Conservation (phyloP, 2,888 invertebrate species). For the Dicycla oo region DNA sequence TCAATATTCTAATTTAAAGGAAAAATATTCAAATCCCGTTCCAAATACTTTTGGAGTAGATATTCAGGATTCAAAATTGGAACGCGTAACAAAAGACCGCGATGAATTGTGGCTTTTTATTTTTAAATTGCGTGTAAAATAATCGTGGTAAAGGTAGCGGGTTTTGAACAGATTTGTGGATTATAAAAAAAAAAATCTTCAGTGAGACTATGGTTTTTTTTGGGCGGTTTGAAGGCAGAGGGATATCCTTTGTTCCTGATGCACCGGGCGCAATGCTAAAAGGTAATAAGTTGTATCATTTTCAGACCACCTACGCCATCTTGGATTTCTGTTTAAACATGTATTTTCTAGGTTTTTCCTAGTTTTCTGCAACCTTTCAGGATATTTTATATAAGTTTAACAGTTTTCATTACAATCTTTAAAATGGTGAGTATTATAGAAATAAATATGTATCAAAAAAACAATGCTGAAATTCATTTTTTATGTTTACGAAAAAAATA, state of each 20-base stretch:
- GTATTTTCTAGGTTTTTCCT: slow-evolving; percentile 24
- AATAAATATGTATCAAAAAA: neutral
- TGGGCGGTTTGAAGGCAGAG: slow-evolving; percentile 12
- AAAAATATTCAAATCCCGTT: slow-evolving; percentile 50
- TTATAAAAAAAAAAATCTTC: slow-evolving; percentile 9
- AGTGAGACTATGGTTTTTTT: slow-evolving; percentile 40
- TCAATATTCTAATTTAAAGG: slow-evolving; percentile 9
- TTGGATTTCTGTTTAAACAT: slow-evolving; percentile 50
- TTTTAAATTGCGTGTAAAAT: slow-evolving; percentile 54
- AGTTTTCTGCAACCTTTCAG: neutral
- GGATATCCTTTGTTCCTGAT: slow-evolving; percentile 64
- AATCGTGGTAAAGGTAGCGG: slow-evolving; percentile 24
- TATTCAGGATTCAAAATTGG: slow-evolving; percentile 39
- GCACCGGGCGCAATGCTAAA: slow-evolving; percentile 59
- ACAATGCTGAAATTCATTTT: neutral
- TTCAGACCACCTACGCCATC: slow-evolving; percentile 56
- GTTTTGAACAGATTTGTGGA: slow-evolving; percentile 49
- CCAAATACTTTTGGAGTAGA: slow-evolving; percentile 4
- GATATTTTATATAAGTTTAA: neutral
- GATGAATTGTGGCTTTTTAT: slow-evolving; percentile 67
- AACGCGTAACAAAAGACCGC: slow-evolving; percentile 64
- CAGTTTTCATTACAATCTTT: neutral
- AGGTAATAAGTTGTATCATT: slow-evolving; percentile 64
- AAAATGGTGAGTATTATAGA: neutral
- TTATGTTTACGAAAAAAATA: neutral